Conservation (phyloP, 1,140 invertebrate species). For the Heliconius melpomene region DNA sequence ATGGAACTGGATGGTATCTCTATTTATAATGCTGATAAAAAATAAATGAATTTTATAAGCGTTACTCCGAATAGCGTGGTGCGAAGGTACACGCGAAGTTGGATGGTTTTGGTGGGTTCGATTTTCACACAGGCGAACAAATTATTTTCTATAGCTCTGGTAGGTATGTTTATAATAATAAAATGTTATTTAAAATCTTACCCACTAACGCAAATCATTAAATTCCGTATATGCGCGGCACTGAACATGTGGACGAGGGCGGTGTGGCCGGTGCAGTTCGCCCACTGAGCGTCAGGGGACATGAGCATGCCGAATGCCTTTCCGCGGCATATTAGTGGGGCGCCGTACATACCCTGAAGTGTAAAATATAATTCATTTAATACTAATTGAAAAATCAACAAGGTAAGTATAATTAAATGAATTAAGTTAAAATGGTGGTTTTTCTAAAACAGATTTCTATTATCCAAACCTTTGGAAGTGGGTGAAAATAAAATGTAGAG, state of each 20-base stretch:
- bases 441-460: too few species aligned
- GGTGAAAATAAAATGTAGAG: too few species aligned
- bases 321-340: conserved; percentile 59
- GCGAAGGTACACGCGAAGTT: too few species aligned
- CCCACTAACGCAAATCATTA: conserved; percentile 58
- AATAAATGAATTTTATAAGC: too few species aligned
- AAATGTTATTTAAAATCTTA: conserved; percentile 29
- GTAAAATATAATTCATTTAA: too few species aligned
- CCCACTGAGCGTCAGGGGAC: conserved; percentile 71
- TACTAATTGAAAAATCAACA: too few species aligned
- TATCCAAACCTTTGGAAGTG: too few species aligned
- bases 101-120: background rate
- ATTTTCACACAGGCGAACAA: background rate
- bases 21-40: too few species aligned
- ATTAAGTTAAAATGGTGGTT: too few species aligned
- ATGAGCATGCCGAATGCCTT: conserved; percentile 56
- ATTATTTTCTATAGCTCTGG: background rate
- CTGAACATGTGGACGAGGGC: conserved; percentile 58
- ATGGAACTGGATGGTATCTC: too few species aligned
- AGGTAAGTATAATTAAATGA: too few species aligned
- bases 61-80: too few species aligned
- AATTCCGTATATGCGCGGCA: conserved; percentile 40
- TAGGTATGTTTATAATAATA: background rate
- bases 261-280: conserved; percentile 66
- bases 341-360: conserved; percentile 65